Base-by-base conservation (phyloP, 92 coral and sea anemone species). In the Zoanthus gigantus region DNA sequence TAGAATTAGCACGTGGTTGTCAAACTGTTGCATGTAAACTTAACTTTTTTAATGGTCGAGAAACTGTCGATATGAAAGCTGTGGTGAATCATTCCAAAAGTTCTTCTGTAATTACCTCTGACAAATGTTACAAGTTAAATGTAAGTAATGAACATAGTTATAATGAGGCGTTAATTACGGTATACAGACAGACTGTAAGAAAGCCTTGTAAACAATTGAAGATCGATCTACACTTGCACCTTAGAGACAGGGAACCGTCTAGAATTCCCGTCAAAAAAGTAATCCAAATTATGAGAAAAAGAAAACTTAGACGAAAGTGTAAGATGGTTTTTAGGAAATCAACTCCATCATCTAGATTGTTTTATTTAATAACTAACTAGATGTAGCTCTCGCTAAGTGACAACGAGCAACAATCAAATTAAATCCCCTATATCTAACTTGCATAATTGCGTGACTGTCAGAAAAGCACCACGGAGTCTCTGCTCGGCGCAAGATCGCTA, bases 331-430 rank as follows among this genome's bases (percentile, higher is more conserved):
- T 85, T 32, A 76, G 77, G 34, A 84, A 71, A 69, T 74, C 89
- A 42, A 85, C 84, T 90, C 92, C 92, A 50, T 89, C 89, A 89
- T 58, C 92, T 50, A 84, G 44, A 63, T 57, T 89, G 42, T 23
- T 46, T 60, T 45, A 34, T 50, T 47, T 60, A 77, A 37, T 79
- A 45, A 75, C 89, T 37, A 76, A 23, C 23, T 23, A 23, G 23
- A 23, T 23, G 23, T 23, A 23, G 23, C 23, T 23, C 23, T 23
- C 23, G 23, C 23, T 23, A 23, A 23, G 23, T 23, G 23, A 23
- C 23, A 23, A 23, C 23, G 23, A 23, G 23, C 23, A 23, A 23
- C 23, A 23, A 23, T 23, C 23, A 23, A 23, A 23, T 23, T 23
- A 23, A 23, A 23, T 23, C 23, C 23, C 23, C 23, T 23, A 23